Evolutionary conservation across 1,140 invertebrate species (phyloP).

Genomic region (Tetranychus cinnabarinus): DNA sequence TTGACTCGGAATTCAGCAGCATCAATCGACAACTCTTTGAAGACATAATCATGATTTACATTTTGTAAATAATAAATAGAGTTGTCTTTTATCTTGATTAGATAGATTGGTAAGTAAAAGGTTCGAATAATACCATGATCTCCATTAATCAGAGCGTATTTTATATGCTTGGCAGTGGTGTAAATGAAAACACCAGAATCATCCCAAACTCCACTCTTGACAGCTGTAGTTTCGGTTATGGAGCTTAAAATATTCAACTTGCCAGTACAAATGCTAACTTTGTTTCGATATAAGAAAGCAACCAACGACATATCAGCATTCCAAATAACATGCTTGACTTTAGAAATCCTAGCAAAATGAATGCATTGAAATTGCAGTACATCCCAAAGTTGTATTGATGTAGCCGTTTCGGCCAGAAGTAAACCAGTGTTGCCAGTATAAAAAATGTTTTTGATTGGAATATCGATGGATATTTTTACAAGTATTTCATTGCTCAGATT

Average conservation of each 20-base stretch:
- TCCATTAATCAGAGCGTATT: slow-evolving; percentile 75
- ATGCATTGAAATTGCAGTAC: slow-evolving; percentile 69
- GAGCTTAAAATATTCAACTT: slow-evolving; percentile 69
- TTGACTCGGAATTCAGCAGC: slow-evolving; percentile 97
- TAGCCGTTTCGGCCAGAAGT: slow-evolving; percentile 65
- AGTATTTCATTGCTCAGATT: slow-evolving; percentile 95
- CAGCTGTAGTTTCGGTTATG: slow-evolving; percentile 78
- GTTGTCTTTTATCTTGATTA: slow-evolving; percentile 74
- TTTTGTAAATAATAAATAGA: slow-evolving; percentile 79
- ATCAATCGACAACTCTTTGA: slow-evolving; percentile 76
- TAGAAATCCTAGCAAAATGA: slow-evolving; percentile 52
- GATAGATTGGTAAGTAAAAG: slow-evolving; percentile 85
- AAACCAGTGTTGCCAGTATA: slow-evolving; percentile 84
- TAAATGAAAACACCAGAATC: slow-evolving; percentile 94
- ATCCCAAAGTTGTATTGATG: no score
- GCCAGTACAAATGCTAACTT: slow-evolving; percentile 69
- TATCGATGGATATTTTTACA: slow-evolving; percentile 67
- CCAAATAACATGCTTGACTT: slow-evolving; percentile 92
- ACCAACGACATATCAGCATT: slow-evolving; percentile 82
- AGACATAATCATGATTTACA: slow-evolving; percentile 70
- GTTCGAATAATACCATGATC: slow-evolving; percentile 96
- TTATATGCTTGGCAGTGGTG: slow-evolving; percentile 97
- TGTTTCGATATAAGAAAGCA: slow-evolving; percentile 77
- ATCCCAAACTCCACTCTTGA: slow-evolving; percentile 96
- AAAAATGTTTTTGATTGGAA: slow-evolving; percentile 85